phyloP scores from a whole-genome alignment of 2,888 invertebrate genomes.

The Drosophila melanosoma region DNA sequence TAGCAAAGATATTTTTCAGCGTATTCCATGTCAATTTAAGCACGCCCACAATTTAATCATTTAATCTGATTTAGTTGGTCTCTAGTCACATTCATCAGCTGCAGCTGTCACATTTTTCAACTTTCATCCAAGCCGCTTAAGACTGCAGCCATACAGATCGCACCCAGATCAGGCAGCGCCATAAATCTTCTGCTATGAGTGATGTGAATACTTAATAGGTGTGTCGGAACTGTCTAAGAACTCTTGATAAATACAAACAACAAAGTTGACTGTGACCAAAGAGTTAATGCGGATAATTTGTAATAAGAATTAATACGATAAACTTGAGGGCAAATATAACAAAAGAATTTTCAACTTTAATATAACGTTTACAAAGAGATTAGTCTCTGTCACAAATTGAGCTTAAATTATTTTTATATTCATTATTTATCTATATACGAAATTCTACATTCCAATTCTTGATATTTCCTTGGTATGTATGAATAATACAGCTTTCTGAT shows the following conservation, averaged over 20 bases:
- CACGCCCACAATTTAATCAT: constrained; percentile 1
- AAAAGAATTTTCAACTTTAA: neutral
- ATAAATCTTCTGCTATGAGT: constrained; percentile 57
- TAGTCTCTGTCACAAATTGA: neutral
- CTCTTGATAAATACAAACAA: neutral
- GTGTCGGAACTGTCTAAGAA: constrained; percentile 18
- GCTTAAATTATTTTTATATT: neutral
- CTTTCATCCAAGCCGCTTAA: constrained; percentile 65
- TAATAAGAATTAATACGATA: constrained; percentile 3
- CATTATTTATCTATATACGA: neutral
- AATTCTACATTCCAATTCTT: neutral
- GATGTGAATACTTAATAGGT: constrained; percentile 62
- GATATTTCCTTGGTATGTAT: neutral
- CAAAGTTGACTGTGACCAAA: neutral
- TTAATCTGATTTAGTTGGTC: neutral
- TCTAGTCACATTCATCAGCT: constrained; percentile 24
- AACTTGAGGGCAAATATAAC: neutral
- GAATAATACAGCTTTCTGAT: constrained; percentile 16
- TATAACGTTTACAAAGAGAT: neutral
- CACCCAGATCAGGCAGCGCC: constrained; percentile 46
- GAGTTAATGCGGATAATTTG: neutral
- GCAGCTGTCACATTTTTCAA: constrained; percentile 10
- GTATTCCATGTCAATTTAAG: constrained; percentile 1
- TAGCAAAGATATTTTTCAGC: constrained; percentile 13
- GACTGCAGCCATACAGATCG: constrained; percentile 23